Conservation (phyloP, 2,113 vertebrate species). For the Nannospalax galili region DNA sequence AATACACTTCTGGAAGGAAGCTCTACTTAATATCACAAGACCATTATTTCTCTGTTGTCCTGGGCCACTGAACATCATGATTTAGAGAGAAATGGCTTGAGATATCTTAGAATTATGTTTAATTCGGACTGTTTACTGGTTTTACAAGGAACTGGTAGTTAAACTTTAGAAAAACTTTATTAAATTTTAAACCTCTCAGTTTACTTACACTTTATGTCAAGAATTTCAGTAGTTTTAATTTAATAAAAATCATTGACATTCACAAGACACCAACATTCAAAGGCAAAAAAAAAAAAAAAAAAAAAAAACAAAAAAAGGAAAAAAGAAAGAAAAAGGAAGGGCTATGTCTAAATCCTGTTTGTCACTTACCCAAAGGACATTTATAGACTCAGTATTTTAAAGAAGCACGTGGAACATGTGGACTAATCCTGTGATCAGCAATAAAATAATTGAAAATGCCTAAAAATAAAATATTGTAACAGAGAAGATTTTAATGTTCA, state of each 20-base stretch:
- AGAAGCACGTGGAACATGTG: neutral
- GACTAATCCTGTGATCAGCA: neutral
- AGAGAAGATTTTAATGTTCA: neutral
- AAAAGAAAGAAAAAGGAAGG: too few relatives aligned
- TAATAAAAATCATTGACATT: neutral
- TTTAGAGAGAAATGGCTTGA: neutral
- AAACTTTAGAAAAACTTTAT: neutral
- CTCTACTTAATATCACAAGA: neutral
- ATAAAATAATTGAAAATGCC: neutral
- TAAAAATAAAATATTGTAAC: neutral
- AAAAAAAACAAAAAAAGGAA: too few relatives aligned
- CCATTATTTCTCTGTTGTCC: too few relatives aligned
- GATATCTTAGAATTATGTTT: neutral
- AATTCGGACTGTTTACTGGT: neutral
- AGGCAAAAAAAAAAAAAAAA: neutral
- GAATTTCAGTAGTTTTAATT: conserved; percentile 9
- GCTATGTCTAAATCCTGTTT: neutral
- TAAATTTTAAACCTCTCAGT: neutral
- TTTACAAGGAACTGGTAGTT: neutral
- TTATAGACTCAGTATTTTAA: neutral
- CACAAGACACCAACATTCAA: neutral
- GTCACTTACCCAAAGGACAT: neutral
- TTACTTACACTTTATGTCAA: neutral
- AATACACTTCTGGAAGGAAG: neutral
- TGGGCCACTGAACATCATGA: too few relatives aligned